Percentiles rank a stretch among this genome's conserved stretches.
Evolutionary conservation across 2,113 vertebrate genomes (phyloP).

Genomic region (Cheirogaleus medius): DNA sequence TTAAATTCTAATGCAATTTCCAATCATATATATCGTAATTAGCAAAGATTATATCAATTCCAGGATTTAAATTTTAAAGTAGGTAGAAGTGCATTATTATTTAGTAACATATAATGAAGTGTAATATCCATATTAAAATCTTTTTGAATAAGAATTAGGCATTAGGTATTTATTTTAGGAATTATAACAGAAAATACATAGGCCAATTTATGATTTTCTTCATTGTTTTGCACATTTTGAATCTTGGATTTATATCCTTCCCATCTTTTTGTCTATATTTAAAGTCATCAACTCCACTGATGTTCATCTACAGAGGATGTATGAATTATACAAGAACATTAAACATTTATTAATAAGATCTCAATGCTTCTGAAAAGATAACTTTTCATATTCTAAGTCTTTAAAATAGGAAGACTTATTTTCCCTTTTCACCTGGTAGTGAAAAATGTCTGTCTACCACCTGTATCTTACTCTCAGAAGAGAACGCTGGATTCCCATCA

Average conservation of each 20-base stretch:
- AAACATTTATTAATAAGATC: conserved; percentile 53
- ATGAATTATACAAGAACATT: background rate
- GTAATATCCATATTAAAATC: conserved; percentile 11
- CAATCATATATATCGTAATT: background rate
- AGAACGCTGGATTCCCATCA: background rate
- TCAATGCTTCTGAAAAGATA: conserved; percentile 38
- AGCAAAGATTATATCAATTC: background rate
- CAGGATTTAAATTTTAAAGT: conserved; percentile 38
- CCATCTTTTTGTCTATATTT: background rate
- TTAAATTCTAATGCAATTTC: background rate
- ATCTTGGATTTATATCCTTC: background rate
- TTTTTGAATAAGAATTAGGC: background rate
- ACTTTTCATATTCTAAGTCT: background rate
- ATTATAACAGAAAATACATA: conserved; percentile 14
- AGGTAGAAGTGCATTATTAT: background rate
- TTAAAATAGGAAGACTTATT: conserved; percentile 8
- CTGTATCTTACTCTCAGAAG: background rate
- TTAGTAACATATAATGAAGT: conserved; percentile 18
- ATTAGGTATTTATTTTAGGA: conserved; percentile 32
- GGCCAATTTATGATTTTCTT: conserved; percentile 37
- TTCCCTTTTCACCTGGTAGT: background rate
- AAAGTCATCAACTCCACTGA: background rate
- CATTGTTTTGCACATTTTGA: conserved; percentile 15
- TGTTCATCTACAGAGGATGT: background rate
- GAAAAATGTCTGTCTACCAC: background rate